Evolutionary conservation across 2,888 invertebrate species (phyloP).

Genomic region (Pseudanteris insignis): DNA sequence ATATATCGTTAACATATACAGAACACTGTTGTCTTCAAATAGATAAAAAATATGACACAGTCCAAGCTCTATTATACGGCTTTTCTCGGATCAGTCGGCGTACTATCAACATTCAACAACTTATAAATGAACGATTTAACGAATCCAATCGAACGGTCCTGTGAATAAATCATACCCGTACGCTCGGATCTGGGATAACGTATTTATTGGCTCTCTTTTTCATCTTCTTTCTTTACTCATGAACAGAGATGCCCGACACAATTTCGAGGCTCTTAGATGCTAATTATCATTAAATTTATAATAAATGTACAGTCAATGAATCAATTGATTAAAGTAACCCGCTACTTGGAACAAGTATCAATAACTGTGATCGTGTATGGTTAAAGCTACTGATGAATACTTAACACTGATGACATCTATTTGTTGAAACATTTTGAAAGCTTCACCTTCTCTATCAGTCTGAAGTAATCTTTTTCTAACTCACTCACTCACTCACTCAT

Average conservation of each 20-base stretch:
- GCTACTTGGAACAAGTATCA: conserved; percentile 45
- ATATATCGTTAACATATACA: conserved; percentile 52
- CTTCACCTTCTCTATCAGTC: too few species aligned
- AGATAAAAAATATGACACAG: conserved; percentile 63
- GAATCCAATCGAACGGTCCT: conserved; percentile 8
- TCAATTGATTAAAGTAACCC: conserved; percentile 52
- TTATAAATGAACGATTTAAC: conserved; percentile 7
- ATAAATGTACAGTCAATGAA: conserved; percentile 51
- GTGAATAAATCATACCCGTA: conserved; percentile 32
- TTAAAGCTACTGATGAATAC: conserved; percentile 56
- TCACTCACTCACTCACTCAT: conserved; percentile 14
- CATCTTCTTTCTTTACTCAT: conserved; percentile 1
- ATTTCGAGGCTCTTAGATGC: conserved; percentile 44
- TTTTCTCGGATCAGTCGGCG: conserved; percentile 51
- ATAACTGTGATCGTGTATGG: conserved; percentile 41
- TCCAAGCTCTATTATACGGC: conserved; percentile 61
- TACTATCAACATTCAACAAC: conserved; percentile 39
- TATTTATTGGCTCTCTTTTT: conserved; percentile 26
- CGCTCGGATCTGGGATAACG: conserved; percentile 28
- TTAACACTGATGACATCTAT: conserved; percentile 62
- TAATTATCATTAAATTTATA: conserved; percentile 46
- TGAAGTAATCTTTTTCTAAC: too few species aligned
- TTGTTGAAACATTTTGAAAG: neutral
- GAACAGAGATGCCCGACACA: conserved; percentile 32
- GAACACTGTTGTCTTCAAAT: conserved; percentile 57